Conservation (phyloP, 1,140 invertebrate genomes). For the Heterodera carotae region DNA sequence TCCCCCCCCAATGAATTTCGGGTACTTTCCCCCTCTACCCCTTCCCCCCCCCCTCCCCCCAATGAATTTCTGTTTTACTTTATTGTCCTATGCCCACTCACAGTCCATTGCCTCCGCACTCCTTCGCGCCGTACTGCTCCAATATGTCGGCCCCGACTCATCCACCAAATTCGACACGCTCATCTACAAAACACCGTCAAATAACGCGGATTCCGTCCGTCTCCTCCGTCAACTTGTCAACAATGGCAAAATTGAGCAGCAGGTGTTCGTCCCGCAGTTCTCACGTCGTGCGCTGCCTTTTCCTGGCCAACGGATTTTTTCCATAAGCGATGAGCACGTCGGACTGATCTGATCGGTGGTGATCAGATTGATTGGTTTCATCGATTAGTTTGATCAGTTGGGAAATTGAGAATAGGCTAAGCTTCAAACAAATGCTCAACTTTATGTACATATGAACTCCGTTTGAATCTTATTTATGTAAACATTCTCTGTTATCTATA, state of each 20-base stretch:
- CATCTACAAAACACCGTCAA: neutral
- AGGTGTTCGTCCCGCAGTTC: slow-evolving; percentile 1
- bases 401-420: too few species aligned
- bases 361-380: too few species aligned
- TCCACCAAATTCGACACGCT: neutral
- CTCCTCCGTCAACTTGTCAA: slow-evolving; percentile 1
- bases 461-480: too few species aligned
- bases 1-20: too few species aligned
- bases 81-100: too few species aligned
- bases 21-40: too few species aligned
- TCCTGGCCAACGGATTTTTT: neutral
- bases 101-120: neutral
- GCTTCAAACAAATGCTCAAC: too few species aligned
- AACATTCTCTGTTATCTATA: too few species aligned
- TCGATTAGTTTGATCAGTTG: too few species aligned
- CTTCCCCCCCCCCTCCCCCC: neutral
- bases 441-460: too few species aligned
- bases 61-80: too few species aligned
- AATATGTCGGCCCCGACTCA: neutral
- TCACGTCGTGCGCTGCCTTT: neutral
- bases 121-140: neutral
- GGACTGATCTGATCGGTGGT: neutral
- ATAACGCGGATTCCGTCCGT: neutral
- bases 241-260: neutral
- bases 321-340: neutral